phyloP scores from a whole-genome alignment of 2,888 invertebrate genomes.

The Strigamia maritima region DNA sequence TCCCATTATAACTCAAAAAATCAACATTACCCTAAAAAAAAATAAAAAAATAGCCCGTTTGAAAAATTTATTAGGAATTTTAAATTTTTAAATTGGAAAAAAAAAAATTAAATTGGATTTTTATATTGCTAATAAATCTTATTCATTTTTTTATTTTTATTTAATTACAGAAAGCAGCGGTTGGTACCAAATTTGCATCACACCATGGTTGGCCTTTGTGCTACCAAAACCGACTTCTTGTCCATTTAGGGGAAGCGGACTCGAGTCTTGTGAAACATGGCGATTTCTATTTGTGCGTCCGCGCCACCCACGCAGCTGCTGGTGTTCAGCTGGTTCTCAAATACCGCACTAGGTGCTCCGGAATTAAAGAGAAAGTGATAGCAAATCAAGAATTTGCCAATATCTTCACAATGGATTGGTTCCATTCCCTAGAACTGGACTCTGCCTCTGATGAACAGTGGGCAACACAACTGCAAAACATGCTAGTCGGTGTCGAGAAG shows the following conservation, averaged over 20 bases:
- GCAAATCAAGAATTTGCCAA: constrained; percentile 33
- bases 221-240: constrained; percentile 37
- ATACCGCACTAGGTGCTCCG: constrained; percentile 29
- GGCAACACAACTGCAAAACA: constrained; percentile 63
- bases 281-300: constrained; percentile 42
- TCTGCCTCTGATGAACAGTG: constrained; percentile 56
- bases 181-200: neutral
- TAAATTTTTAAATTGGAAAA: neutral
- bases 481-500: constrained; percentile 66
- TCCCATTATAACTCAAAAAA: constrained; percentile 9
- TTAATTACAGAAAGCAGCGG: constrained; percentile 26
- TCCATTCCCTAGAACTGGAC: constrained; percentile 39
- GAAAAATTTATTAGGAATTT: neutral
- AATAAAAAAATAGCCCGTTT: too few relatives aligned
- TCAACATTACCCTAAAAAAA: neutral
- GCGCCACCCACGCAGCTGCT: constrained; percentile 4
- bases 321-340: constrained; percentile 39
- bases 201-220: constrained; percentile 43
- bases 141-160: neutral
- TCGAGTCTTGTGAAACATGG: constrained; percentile 39
- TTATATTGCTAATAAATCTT: neutral
- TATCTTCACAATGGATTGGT: constrained; percentile 44
- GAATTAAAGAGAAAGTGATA: constrained; percentile 40
- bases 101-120: neutral
- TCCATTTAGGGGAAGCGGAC: constrained; percentile 43